Base-by-base conservation (phyloP, 2,888 invertebrate genomes). In the Andricus quercusramuli region DNA sequence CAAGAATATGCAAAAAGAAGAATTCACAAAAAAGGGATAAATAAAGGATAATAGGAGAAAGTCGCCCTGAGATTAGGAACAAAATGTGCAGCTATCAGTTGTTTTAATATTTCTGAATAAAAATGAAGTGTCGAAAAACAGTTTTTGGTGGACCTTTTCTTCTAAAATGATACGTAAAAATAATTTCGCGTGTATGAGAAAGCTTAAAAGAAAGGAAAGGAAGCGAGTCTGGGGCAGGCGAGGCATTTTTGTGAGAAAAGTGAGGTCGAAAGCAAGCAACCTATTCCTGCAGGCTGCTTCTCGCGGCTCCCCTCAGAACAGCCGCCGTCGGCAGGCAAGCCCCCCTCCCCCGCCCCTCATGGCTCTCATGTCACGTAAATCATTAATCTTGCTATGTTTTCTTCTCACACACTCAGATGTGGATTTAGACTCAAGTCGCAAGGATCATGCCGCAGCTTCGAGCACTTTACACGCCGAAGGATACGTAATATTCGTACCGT, bases 321-420 rank as follows among this genome's bases (percentile, higher is more conserved):
- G 85, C 83, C 85, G 87, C 81, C 85, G 85, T 86, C 86, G 86
- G 85, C 86, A 83, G 78, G 83, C 82, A 82, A 83, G 80, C 80
- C 74, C 79, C 82, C 79, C 80, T 8, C 37, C 8, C 37, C 37
- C 37, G 1, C 37, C 37, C 32, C 66, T 85, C 85, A 86, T 83
- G 87, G 86, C 87, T 87, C 88, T 89, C 88, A 86, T 91, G 92
- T 91, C 92, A 90, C 91, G 90, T 89, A 89, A 90, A 92, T 92
- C 92, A 92, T 92, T 92, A 92, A 92, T 92, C 92, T 92, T 92
- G 86, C 90, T 89, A 88, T 90, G 91, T 92, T 92, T 92, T 92
- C 92, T 80, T 70, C 82, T 91, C 92, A 90, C 91, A 89, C 90
- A 91, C 92, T 92, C 90, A 89, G 90, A 92, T 92, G 92, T 92